Base-by-base conservation (phyloP, 2,797 vertebrate genomes). In the Propithecus perrieri region DNA sequence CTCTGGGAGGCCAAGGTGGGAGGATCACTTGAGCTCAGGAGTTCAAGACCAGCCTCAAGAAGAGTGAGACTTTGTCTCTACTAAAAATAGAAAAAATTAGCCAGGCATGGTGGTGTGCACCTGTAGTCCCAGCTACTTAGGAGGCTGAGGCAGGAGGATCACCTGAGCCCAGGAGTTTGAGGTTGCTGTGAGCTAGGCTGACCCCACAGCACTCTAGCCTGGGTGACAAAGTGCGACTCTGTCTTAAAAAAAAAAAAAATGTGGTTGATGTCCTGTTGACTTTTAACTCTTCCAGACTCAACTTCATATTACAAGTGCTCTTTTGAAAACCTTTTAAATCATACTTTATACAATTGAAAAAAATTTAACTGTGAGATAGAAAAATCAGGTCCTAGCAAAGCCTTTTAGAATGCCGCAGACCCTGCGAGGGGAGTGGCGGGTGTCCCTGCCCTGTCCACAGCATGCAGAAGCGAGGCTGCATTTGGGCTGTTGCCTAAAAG, bases 401-500 rank as follows among this genome's bases (percentile, higher is more conserved):
- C 53, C 28, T 83, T 88, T 85, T 63, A 75, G 72, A 46, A 41
- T 33, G 55, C 59, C 7, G 3, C 12, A 4, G 76, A 46, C 24
- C 46, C 48, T 48, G 38, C 61, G 0, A 0, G 43, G 8, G 24
- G 26, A 22, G 4, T 17, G 2, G 53, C 2, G 20, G 59, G 69
- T 48, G 43, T 35, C 75, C 63, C 81, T 30, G 0, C 35, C 69
- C 84, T 17, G 18, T 4, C 55, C 35, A 4, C 18, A 65, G 30
- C 43, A 1, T 5, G 2, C 6, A 41, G 80, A 61, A 35, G 50
- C 17, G 9, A 48, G 46, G 65, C 75, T 35, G 7, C 20, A 43
- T 55, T 4, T 46, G 95, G 94, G 96, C 79, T 35, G 0, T 87
- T 46, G 84, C 94, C 95, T 94, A 41, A 76, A 43, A 4, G 20